phyloP scores from a whole-genome alignment of 2,888 invertebrate species.

The Argyresthia goedartella region DNA sequence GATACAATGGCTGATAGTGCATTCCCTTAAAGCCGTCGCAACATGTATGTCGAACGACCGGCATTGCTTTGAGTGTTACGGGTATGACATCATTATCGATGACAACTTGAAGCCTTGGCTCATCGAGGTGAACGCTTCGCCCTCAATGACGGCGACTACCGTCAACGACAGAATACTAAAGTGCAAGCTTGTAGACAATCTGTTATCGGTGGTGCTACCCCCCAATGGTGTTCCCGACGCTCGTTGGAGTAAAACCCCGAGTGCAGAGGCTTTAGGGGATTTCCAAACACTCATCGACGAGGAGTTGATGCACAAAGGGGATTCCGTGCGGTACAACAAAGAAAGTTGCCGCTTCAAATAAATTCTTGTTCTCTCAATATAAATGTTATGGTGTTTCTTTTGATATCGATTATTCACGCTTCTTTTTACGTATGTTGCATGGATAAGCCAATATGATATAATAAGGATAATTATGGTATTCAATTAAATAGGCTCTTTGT shows the following conservation, averaged over 20 bases:
- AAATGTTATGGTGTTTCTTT: background rate
- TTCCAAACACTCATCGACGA: constrained; percentile 89
- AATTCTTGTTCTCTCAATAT: background rate
- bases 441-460: too few relatives aligned
- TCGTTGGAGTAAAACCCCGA: constrained; percentile 88
- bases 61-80: constrained; percentile 95
- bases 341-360: background rate
- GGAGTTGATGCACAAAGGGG: constrained; percentile 79
- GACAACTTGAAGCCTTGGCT: constrained; percentile 94
- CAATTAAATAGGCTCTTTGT: too few relatives aligned
- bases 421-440: too few relatives aligned
- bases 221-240: constrained; percentile 91
- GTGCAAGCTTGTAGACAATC: constrained; percentile 93
- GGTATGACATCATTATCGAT: constrained; percentile 96
- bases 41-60: constrained; percentile 94
- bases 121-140: constrained; percentile 95
- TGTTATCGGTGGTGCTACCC: constrained; percentile 90
- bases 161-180: constrained; percentile 94
- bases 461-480: too few relatives aligned
- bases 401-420: too few relatives aligned
- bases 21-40: constrained; percentile 92
- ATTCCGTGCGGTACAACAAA: constrained; percentile 93
- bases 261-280: constrained; percentile 81
- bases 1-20: constrained; percentile 91
- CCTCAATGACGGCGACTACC: constrained; percentile 93